Evolutionary conservation across 1,140 invertebrate species (phyloP), one percentile per base, ranked within the genome.

Genomic region (Scaptodrosophila lebanonensis): DNA sequence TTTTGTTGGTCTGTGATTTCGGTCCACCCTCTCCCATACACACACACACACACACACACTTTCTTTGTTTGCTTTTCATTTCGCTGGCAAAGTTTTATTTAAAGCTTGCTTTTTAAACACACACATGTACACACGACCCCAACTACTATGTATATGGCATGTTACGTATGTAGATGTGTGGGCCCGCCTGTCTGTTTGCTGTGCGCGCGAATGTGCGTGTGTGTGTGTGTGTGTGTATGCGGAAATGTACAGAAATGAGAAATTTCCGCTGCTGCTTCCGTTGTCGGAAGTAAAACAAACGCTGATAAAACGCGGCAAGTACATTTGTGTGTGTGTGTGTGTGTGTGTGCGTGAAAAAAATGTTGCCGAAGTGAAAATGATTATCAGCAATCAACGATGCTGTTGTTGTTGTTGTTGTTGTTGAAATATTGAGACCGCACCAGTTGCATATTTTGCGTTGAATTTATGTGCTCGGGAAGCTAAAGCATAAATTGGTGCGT

Each of bases 191-290:
- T 58, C 45, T 15, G 17, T 48, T 9, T 30, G n/a, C 38, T 11
- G 2, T 50, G 12, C 22, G 2, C 12, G 12, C 12, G 12, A 33
- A n/a, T 20, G 12, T 20, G 33, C 3, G 12, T 22, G 16, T 40
- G 42, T 47, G 54, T 29, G 27, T 44, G 42, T 35, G 40, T 40
- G 63, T 49, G 35, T 38, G 59, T 52, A 51, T 18, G 53, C 73
- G 73, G 73, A 79, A 79, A 79, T 79, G 73, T 79, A 79, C 68
- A 69, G 75, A 82, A 79, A 79, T 82, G 73, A 79, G 73, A 79
- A 79, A 79, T 79, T 79, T 79, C 73, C 73, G 73, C 61, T 79
- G 82, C 73, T 79, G 73, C 75, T 79, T 79, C 73, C 73, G 73
- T 45, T 66, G 69, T 82, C 73, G 73, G 73, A 79, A 79, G 65